Evolutionary conservation across 2,797 vertebrate species (phyloP), one percentile per base, ranked within the genome.

Genomic region (Macroramphosus scolopax): DNA sequence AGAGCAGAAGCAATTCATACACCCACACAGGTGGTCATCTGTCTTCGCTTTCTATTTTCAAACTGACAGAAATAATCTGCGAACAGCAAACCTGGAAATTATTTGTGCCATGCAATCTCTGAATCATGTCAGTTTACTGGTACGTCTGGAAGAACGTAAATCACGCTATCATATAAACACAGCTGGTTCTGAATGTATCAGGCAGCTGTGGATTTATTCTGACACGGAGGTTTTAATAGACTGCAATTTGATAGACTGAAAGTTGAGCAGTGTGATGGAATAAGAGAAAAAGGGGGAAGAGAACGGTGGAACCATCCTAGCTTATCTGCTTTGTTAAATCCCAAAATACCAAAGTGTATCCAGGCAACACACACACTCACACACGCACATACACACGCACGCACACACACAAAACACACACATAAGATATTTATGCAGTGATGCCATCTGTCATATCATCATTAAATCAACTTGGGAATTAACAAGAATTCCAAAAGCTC

Each of bases 311-410:
- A 59, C 24, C 25, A 47, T 71, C 36, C 30, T 45, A 16, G 8
- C 37, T 26, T 29, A 17, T 37, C 60, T 42, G 51, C 54, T 79
- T 75, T 72, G 63, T 68, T 63, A 53, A 83, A 87, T 75, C 79
- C 85, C 84, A 68, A 47, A 79, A 78, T 82, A 77, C 72, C 75
- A 35, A 44, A 20, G 51, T 55, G 81, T 68, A 60, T 77, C 76
- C 33, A 52, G 29, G 82, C 71, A 80, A 81, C 61, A 54, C 34
- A 52, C 39, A 46, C 22, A 61, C 47, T 45, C 46, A 35, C 52
- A 57, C 39, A 32, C 30, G 25, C 33, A 36, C 44, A 35, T 35
- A 63, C 37, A 43, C 41, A 46, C 42, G 42, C 30, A 65, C 36
- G 39, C 24, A 30, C 41, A 54, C 37, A 64, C 31, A 53, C 34